These are phyloP conservation scores for Tribolium castaneum DNA, from an alignment of 1,140 invertebrate species.

Conservation along the genomic window DNA sequence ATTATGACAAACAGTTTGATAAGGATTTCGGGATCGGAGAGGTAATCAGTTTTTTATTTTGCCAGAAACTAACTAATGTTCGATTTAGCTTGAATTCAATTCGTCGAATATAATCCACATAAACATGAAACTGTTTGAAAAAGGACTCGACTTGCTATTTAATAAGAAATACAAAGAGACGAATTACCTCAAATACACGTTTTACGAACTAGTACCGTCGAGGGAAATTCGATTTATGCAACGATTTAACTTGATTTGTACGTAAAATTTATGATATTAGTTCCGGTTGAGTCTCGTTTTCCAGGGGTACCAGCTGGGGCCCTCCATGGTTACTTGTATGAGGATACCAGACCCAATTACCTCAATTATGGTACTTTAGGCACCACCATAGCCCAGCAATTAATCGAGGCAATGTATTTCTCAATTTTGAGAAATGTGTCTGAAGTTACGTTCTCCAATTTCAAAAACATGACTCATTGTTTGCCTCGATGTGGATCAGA, in stretches of 20 bases:
- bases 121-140: constrained; percentile 15
- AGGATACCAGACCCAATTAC: constrained; percentile 21
- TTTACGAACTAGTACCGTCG: constrained; percentile 35
- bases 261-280: neutral
- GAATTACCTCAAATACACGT: constrained; percentile 21
- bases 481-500: constrained; percentile 1
- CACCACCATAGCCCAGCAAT: constrained; percentile 40
- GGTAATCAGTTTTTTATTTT: neutral
- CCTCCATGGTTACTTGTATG: constrained; percentile 39
- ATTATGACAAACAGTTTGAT: constrained; percentile 40
- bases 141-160: constrained; percentile 6
- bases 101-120: constrained; percentile 41
- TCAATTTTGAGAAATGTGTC: constrained; percentile 81
- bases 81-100: constrained; percentile 39
- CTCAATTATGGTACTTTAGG: constrained; percentile 46
- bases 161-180: constrained; percentile 8
- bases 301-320: constrained; percentile 44
- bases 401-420: constrained; percentile 68
- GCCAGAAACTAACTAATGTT: neutral
- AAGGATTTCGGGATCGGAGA: constrained; percentile 37
- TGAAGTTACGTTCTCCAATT: neutral
- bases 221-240: neutral
- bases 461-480: constrained; percentile 29
- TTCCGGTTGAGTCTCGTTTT: neutral
- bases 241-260: neutral